Base-by-base conservation (phyloP, 1,140 invertebrate species). In the Ceratitis capitata region DNA sequence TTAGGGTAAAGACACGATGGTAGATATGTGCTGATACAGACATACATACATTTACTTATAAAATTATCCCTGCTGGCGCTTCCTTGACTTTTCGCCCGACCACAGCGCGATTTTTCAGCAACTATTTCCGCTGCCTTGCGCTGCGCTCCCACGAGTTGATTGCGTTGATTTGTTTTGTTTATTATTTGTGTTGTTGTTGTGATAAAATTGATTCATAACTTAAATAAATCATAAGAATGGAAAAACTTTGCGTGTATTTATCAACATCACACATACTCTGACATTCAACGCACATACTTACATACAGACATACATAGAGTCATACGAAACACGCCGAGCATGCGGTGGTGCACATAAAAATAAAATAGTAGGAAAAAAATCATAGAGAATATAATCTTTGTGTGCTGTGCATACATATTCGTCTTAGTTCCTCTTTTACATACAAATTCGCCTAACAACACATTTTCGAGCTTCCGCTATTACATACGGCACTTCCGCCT, bases 141-240 rank as follows among this genome's bases (percentile, higher is more conserved):
- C 26, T 53, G 42, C 47, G 32, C 45, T 64, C 23, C n/a, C n/a
- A n/a, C n/a, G n/a, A 42, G 49, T 23, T 14, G 47, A 23, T 32
- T 85, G 84, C 61, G 19, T 58, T 14, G 32, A 82, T 84, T 84
- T 84, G 35, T n/a, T 61, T 29, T 23, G 29, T 78, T 85, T 84
- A 1, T 85, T 83, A 47, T 83, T 85, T n/a, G 42, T 83, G 49
- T 74, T 86, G 61, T 83, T 64, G 82, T 74, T 51, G 85, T 83
- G 85, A 86, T 86, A 86, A 86, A 86, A 86, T 86, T 86, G 85
- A 86, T 86, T 86, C 85, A 86, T 84, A 86, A 86, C 85, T 78
- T 86, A 78, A 83, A 86, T 86, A 86, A 86, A 86, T 86, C 85
- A 86, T 84, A 61, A 12, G 85, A 32, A 49, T 74, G 83, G 45